These are phyloP conservation scores for Melanophora roralis DNA, from an alignment of 2,888 invertebrate species.

Conservation along the genomic window DNA sequence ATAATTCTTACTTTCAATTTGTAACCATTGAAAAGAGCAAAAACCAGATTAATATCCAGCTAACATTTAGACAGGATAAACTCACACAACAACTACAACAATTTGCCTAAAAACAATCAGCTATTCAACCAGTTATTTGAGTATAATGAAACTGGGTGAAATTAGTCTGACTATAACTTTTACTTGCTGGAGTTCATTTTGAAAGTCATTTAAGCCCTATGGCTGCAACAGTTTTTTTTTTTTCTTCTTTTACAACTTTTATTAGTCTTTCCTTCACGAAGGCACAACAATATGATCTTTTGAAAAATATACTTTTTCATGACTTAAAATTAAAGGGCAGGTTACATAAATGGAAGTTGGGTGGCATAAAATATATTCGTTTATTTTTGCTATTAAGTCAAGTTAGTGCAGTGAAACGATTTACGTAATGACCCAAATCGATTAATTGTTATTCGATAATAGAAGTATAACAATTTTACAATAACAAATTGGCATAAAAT, in stretches of 20 bases:
- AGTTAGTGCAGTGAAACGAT: constrained; percentile 42
- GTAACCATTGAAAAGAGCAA: constrained; percentile 62
- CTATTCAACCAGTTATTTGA: constrained; percentile 67
- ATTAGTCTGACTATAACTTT: constrained; percentile 24
- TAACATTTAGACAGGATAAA: constrained; percentile 50
- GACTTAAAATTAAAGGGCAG: not conserved
- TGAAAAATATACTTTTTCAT: not conserved
- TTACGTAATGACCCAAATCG: constrained; percentile 65
- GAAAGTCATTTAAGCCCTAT: constrained; percentile 54
- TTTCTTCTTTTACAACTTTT: constrained; percentile 4
- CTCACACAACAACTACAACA: constrained; percentile 11
- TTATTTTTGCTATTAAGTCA: not conserved
- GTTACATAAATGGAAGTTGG: not conserved
- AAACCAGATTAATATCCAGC: constrained; percentile 59
- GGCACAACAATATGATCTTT: constrained; percentile 52
- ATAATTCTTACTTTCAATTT: constrained; percentile 69
- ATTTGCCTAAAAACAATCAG: constrained; percentile 48
- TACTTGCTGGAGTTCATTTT: constrained; percentile 56
- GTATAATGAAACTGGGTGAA: constrained; percentile 40
- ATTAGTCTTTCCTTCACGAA: constrained; percentile 20
- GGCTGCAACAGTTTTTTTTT: not conserved
- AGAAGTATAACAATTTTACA: constrained; percentile 6
- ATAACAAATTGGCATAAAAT: constrained; percentile 8
- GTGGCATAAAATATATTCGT: not conserved
- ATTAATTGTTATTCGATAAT: constrained; percentile 66